Base-by-base conservation (phyloP, 2,888 invertebrate genomes). In the Leucoptera coffeella region DNA sequence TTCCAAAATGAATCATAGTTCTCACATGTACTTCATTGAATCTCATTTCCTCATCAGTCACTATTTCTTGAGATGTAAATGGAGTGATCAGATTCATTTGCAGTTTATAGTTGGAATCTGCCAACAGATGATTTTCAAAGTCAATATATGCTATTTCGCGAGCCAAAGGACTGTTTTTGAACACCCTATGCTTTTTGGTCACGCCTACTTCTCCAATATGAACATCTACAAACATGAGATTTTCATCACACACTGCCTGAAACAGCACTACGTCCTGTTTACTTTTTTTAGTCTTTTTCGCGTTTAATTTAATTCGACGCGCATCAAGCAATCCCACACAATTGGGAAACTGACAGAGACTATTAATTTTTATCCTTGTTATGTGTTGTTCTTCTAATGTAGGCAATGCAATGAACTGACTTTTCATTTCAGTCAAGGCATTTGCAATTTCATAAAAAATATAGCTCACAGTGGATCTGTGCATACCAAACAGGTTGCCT, bases 161-260 rank as follows among this genome's bases (percentile, higher is more conserved):
- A 19, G 50, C 38, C 19, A 69, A 30, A 25, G 40, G 33, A 24
- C 67, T 69, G 12, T 58, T 56, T 41, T 50, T 59, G 29, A 53
- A 65, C 4, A 69, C 45, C 42, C 45, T 56, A 26, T 34, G 46
- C 42, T 69, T 69, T 28, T 45, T 50, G 19, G 47, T 50, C 27
- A 41, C 47, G 22, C 64, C 65, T 32, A 55, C 35, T 27, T 48
- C 48, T 21, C 64, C 58, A 22, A 69, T 37, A 35, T 61, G 49
- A 27, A 61, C 43, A 35, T 69, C 60, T 30, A 49, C 49, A 36
- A 69, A 69, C 41, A 53, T 47, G 2, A 58, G 39, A 6, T 53
- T 52, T 34, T 67, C 67, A 43, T 69, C 58, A 45, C 67, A 67
- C 2, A 69, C 69, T 19, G 53, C 69, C 49, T 69, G 69, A 12